Conservation (phyloP, 2,113 vertebrate species). For the Trachemys scripta region DNA sequence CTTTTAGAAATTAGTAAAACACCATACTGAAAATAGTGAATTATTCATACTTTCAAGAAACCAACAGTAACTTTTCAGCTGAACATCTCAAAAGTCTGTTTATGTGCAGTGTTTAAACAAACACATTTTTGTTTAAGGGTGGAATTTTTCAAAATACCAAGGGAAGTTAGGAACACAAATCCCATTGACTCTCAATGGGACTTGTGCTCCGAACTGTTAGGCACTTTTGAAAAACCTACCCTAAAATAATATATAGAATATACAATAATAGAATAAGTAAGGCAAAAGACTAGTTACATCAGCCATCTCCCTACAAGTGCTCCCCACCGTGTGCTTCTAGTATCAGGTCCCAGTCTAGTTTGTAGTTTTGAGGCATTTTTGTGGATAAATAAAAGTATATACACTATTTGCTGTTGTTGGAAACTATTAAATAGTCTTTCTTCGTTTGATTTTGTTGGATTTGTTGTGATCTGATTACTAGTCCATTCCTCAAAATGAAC, state of each 20-base stretch:
- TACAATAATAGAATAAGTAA: conserved; percentile 1
- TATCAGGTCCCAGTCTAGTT: neutral
- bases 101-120: conserved; percentile 42
- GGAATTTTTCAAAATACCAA: conserved; percentile 39
- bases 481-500: neutral
- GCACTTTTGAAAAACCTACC: neutral
- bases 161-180: neutral
- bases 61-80: conserved; percentile 55
- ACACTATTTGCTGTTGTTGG: neutral
- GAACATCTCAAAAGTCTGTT: conserved; percentile 51
- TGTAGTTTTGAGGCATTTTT: neutral
- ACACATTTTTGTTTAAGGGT: conserved; percentile 40
- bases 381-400: neutral
- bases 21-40: conserved; percentile 56
- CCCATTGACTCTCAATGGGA: neutral
- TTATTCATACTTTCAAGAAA: conserved; percentile 45
- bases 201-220: neutral
- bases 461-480: neutral
- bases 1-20: conserved; percentile 28
- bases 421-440: neutral
- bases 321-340: neutral
- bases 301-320: neutral
- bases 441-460: neutral
- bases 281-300: neutral
- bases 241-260: neutral